Conservation (phyloP, 2,888 invertebrate genomes). For the Philereme transversata region DNA sequence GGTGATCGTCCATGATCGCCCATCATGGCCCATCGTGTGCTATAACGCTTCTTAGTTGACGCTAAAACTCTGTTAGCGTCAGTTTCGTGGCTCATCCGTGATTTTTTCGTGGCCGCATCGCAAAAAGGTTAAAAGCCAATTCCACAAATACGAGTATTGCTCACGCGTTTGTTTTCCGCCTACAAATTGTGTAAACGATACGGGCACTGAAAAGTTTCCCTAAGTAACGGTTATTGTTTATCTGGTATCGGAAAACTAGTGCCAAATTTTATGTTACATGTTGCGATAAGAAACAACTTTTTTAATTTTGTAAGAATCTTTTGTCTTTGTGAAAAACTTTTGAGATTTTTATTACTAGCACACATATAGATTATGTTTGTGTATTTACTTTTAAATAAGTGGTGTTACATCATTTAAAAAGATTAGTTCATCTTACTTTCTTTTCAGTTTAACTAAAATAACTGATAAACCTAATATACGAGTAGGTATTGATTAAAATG, state of each 20-base stretch:
- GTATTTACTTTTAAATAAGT: no score
- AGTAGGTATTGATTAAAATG: no score
- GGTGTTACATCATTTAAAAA: no score
- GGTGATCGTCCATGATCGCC: no score
- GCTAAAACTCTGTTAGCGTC: not conserved
- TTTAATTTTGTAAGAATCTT: conserved; percentile 5
- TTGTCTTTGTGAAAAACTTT: not conserved
- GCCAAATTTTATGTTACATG: conserved; percentile 23
- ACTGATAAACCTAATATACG: no score
- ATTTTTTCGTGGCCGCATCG: conserved; percentile 1
- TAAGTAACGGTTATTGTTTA: conserved; percentile 36
- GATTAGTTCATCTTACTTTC: no score
- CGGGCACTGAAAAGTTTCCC: conserved; percentile 40
- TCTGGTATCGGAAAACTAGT: conserved; percentile 31
- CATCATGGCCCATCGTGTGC: no score
- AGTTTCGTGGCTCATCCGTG: not conserved
- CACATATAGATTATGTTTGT: no score
- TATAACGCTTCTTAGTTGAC: no score
- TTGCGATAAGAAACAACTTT: conserved; percentile 11
- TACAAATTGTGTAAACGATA: conserved; percentile 46
- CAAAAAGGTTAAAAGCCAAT: conserved; percentile 14
- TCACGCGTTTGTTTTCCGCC: conserved; percentile 52
- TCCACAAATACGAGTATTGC: conserved; percentile 45
- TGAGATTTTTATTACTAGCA: no score
- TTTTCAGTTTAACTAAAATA: no score